Percentiles rank a stretch among this genome's conserved stretches.
Evolutionary conservation across 2,113 vertebrate genomes (phyloP).

Genomic region (Silurus glanis): DNA sequence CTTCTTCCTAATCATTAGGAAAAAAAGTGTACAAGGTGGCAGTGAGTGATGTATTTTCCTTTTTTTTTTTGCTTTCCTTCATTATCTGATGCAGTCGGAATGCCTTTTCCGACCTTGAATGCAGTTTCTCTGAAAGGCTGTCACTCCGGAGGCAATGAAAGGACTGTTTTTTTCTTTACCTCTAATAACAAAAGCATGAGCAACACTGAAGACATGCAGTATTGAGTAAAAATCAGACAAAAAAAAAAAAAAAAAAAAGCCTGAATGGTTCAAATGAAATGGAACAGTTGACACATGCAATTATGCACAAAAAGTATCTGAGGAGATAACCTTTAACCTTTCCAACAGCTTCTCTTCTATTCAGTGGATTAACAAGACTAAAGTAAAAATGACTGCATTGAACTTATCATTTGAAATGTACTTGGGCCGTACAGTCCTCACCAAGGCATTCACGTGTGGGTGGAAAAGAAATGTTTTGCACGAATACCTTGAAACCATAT

Average conservation of each 20-base stretch:
- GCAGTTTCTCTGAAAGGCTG: background rate
- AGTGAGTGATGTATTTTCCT: constrained; percentile 3
- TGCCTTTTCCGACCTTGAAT: constrained; percentile 18
- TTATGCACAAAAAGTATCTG: background rate
- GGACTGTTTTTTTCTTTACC: background rate
- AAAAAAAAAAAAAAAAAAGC: background rate
- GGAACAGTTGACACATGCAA: background rate
- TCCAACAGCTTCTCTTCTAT: background rate
- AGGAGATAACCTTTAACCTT: background rate
- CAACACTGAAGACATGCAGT: background rate
- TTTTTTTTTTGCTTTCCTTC: background rate
- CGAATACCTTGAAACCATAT: background rate
- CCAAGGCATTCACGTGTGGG: background rate
- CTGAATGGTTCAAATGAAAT: background rate
- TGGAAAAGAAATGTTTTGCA: background rate
- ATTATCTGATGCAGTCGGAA: background rate
- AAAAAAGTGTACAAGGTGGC: background rate
- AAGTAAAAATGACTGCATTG: background rate
- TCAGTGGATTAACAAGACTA: background rate
- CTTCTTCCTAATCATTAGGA: background rate
- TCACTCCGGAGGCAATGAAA: background rate
- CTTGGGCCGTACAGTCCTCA: background rate
- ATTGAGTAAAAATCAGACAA: constrained; percentile 4
- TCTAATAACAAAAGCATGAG: background rate
- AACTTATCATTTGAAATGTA: background rate